phyloP scores from a whole-genome alignment of 2,113 vertebrate species.

The Numida meleagris region DNA sequence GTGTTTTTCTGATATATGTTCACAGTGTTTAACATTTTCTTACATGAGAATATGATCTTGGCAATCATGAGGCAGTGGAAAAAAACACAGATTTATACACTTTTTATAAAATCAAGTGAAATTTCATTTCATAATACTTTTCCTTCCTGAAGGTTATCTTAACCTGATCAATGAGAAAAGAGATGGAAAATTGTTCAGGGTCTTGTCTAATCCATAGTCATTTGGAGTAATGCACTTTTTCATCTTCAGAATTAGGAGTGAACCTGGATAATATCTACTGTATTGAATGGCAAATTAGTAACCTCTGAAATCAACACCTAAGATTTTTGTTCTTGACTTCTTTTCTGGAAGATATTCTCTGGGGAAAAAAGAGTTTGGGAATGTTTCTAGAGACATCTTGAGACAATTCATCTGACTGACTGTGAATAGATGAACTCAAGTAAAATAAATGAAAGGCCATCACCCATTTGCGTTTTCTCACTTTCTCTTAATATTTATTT shows the following conservation, averaged over 20 bases:
- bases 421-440: not conserved
- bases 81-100: not conserved
- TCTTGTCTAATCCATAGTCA: not conserved
- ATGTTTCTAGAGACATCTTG: not conserved
- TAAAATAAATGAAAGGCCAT: not conserved
- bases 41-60: not conserved
- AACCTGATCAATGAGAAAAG: not conserved
- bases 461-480: not conserved
- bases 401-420: not conserved
- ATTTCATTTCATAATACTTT: not conserved
- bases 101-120: not conserved
- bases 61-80: not conserved
- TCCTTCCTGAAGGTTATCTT: not conserved
- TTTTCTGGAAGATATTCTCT: not conserved
- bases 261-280: not conserved
- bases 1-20: not conserved
- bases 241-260: not conserved
- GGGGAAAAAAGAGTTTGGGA: not conserved
- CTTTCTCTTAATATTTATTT: not conserved
- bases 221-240: not conserved
- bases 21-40: not conserved
- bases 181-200: not conserved
- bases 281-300: not conserved
- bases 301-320: not conserved
- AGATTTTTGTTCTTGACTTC: not conserved